Conservation (phyloP, 2,113 vertebrate species). For the Sorex fumeus region DNA sequence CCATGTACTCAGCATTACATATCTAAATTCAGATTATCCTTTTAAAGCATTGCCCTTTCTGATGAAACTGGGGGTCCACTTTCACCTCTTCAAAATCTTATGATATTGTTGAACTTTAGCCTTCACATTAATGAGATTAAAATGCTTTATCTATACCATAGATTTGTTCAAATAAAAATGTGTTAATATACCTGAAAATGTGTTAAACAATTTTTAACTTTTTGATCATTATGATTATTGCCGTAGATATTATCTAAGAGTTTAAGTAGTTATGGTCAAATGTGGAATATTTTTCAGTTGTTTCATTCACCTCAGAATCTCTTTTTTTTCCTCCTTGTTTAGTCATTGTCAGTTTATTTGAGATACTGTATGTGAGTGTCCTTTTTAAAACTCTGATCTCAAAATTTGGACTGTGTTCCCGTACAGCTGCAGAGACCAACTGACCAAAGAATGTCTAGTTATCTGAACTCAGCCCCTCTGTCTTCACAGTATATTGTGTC, state of each 20-base stretch:
- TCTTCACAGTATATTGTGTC: background rate
- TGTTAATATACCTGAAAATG: constrained; percentile 40
- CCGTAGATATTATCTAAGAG: background rate
- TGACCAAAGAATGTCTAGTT: constrained; percentile 23
- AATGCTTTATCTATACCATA: background rate
- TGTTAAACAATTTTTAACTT: constrained; percentile 26
- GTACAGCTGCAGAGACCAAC: constrained; percentile 52
- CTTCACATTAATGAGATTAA: background rate
- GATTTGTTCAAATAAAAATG: constrained; percentile 50
- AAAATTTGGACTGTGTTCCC: constrained; percentile 53
- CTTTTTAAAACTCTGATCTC: background rate
- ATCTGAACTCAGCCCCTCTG: background rate
- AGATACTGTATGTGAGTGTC: background rate
- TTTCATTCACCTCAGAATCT: background rate
- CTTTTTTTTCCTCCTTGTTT: rapidly evolving
- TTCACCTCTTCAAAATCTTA: background rate
- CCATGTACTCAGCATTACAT: background rate
- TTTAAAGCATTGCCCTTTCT: background rate
- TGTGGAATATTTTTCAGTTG: background rate
- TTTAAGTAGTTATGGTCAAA: background rate
- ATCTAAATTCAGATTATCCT: background rate
- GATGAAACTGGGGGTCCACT: background rate
- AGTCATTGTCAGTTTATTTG: constrained; percentile 42
- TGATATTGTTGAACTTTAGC: background rate
- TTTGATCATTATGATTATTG: background rate